These are phyloP conservation scores for Antidorcas marsupialis DNA, from an alignment of 2,113 vertebrate genomes.

Conservation along the genomic window DNA sequence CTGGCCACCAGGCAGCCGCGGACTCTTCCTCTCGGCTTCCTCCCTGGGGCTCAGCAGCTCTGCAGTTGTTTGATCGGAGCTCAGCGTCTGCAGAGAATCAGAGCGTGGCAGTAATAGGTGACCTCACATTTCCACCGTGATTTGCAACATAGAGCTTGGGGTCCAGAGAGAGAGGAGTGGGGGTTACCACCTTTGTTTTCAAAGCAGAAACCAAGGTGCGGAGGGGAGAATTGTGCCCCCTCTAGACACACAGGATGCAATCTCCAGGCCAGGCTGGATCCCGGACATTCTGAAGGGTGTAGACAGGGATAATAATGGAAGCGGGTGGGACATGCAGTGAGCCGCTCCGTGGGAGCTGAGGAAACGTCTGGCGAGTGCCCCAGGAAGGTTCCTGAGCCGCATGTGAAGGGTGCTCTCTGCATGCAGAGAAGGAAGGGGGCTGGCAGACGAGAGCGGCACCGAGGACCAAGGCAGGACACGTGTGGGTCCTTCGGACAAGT, in stretches of 20 bases:
- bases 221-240: neutral
- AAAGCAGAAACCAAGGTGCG: neutral
- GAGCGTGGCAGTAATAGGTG: rapidly evolving
- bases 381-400: rapidly evolving
- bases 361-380: neutral
- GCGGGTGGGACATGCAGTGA: neutral
- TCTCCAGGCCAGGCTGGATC: neutral
- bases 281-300: neutral
- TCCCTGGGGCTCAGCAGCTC: neutral
- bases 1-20: rapidly evolving
- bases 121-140: neutral
- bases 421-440: neutral
- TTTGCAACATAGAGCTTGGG: neutral
- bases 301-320: too few species aligned
- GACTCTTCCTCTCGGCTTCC: neutral
- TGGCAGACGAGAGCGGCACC: neutral
- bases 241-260: neutral
- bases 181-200: neutral
- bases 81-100: rapidly evolving
- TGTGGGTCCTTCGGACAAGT: neutral
- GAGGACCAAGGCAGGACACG: rapidly evolving
- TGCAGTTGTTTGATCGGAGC: neutral
- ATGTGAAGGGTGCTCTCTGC: neutral
- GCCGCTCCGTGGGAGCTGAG: neutral
- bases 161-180: rapidly evolving